phyloP scores from a whole-genome alignment of 1,140 invertebrate genomes.

The Megalopta genalis region DNA sequence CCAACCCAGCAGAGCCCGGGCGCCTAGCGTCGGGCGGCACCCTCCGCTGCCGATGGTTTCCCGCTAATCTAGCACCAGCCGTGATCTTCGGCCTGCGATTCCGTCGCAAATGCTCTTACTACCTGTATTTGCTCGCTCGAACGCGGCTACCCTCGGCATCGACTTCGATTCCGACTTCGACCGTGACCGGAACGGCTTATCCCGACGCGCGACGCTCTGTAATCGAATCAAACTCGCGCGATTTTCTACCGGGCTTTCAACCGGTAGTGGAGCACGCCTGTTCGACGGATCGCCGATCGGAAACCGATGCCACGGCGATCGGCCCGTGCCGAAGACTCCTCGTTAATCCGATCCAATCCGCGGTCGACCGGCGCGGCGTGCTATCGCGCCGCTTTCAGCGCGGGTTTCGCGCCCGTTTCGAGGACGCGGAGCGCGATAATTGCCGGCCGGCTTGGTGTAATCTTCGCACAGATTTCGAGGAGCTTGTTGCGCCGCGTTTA shows the following conservation, averaged over 20 bases:
- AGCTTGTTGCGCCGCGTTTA: constrained; percentile 75
- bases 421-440: constrained; percentile 15
- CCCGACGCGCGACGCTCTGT: too few relatives aligned
- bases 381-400: too few relatives aligned
- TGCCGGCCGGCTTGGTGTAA: constrained; percentile 11
- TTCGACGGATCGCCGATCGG: too few relatives aligned
- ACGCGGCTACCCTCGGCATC: neutral
- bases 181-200: too few relatives aligned
- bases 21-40: neutral
- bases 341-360: neutral
- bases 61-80: neutral
- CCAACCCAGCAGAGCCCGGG: too few relatives aligned
- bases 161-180: neutral
- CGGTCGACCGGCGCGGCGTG: too few relatives aligned
- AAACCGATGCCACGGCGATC: too few relatives aligned
- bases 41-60: neutral
- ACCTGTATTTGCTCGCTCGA: neutral
- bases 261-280: too few relatives aligned
- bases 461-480: constrained; percentile 66
- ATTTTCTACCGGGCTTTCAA: too few relatives aligned
- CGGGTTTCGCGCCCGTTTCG: neutral
- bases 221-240: too few relatives aligned
- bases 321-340: too few relatives aligned
- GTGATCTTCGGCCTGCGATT: neutral
- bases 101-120: neutral